phyloP scores from a whole-genome alignment of 2,797 vertebrate genomes.

The Lepidocolaptes lacrymiger region DNA sequence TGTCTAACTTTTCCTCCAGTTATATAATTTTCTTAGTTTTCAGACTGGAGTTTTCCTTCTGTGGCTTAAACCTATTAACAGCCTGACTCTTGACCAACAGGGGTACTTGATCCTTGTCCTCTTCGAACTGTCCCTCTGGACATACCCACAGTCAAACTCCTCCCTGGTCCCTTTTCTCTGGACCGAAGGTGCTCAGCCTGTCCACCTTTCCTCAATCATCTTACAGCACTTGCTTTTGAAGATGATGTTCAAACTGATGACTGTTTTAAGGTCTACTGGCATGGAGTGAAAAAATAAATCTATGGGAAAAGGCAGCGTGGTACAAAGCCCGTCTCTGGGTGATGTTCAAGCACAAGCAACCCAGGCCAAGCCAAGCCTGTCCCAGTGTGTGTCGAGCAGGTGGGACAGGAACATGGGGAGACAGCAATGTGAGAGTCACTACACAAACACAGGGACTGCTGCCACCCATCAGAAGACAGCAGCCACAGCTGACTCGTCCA shows the following conservation, averaged over 20 bases:
- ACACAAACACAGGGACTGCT: neutral
- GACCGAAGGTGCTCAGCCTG: neutral
- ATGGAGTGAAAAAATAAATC: neutral
- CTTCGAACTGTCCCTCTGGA: neutral
- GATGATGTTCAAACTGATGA: neutral
- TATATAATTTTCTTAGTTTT: slow-evolving; percentile 58
- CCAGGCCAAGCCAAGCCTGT: neutral
- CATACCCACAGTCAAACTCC: neutral
- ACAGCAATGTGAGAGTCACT: neutral
- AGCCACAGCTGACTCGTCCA: neutral
- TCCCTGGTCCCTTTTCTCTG: neutral
- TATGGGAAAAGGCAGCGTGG: neutral
- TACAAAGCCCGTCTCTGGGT: neutral
- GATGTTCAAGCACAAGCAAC: neutral
- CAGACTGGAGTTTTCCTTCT: slow-evolving; percentile 17
- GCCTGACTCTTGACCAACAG: slow-evolving; percentile 66
- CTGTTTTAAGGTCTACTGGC: neutral
- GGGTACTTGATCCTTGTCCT: slow-evolving; percentile 34
- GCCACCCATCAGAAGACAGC: neutral
- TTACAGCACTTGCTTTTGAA: neutral
- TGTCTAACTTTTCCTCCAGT: slow-evolving; percentile 72
- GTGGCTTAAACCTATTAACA: slow-evolving; percentile 43
- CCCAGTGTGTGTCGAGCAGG: accelerated
- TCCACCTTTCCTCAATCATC: neutral
- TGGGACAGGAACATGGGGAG: neutral